These are phyloP conservation scores for Galerucella pusilla DNA, from an alignment of 2,888 invertebrate genomes.

Conservation along the genomic window DNA sequence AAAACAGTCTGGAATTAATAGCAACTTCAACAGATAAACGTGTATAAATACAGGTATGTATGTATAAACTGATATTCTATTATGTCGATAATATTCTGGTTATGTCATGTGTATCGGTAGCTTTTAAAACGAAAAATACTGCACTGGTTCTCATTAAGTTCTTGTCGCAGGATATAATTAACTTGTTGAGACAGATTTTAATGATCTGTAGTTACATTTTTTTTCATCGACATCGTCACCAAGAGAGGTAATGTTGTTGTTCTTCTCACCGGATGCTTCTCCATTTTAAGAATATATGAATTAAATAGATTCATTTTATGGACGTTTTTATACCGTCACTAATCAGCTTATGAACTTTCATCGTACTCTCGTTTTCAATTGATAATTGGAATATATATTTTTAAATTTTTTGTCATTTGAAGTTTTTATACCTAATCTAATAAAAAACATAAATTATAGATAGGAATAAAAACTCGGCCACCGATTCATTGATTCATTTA, in stretches of 20 bases:
- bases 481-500: no score
- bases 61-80: background rate
- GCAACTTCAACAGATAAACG: background rate
- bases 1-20: background rate
- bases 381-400: background rate
- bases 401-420: no score
- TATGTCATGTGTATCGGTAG: background rate
- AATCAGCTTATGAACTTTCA: background rate
- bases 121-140: background rate
- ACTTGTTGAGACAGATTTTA: background rate
- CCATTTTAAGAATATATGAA: background rate
- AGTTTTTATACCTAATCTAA: no score
- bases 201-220: background rate
- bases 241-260: background rate
- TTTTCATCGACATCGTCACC: background rate
- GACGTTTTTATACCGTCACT: background rate
- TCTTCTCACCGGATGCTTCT: conserved; percentile 1
- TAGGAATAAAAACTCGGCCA: no score
- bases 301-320: background rate
- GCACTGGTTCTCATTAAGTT: conserved; percentile 2
- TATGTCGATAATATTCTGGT: background rate
- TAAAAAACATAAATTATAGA: no score
- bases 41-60: background rate
- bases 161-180: conserved; percentile 6
- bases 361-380: background rate